Base-by-base conservation (phyloP, 1,140 invertebrate species). In the Eriocheir sinensis region DNA sequence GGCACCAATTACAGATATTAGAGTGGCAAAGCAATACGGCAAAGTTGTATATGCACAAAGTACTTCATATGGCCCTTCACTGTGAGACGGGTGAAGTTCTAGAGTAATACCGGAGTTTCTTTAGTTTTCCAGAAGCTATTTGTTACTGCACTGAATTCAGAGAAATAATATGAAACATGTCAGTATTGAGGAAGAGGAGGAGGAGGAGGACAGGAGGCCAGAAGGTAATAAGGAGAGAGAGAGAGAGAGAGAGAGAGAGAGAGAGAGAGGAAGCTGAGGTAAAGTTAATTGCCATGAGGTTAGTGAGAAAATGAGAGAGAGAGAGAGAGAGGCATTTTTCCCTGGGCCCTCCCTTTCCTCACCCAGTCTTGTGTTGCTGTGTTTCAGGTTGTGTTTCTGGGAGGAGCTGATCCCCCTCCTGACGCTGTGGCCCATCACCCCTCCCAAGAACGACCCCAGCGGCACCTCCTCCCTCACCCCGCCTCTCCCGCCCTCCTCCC, bases 321-420 rank as follows among this genome's bases (percentile, higher is more conserved):
- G 36, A 36, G 3, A 83, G 80, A 1, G 80, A 83, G 36, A 27
- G 36, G 80, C n/a, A 12, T 30, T 38, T 15, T 48, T 15, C 15
- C 44, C 15, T 15, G 4, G 4, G 4, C 44, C 15, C 44, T 48
- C 44, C 15, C 44, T 15, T 15, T 48, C 44, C 44, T 48, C 15
- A 48, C 15, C 44, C 44, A 15, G 4, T 48, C n/a, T n/a, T n/a
- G n/a, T n/a, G n/a, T n/a, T n/a, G n/a, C n/a, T n/a, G n/a, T 38
- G 85, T 38, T 41, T 53, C 94, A 94, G 94, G 34, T 44, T 94
- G 44, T 94, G 94, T 36, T 94, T 94, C 80, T 94, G 94, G 94
- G 72, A 94, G 81, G 79, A 41, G 48, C 86, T 94, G 40, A 91
- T 94, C 6, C 93, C 93, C 8, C 89, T 94, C 6, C 36, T 94